Conservation (phyloP, 2,888 invertebrate species). For the Plagodis dolabraria region DNA sequence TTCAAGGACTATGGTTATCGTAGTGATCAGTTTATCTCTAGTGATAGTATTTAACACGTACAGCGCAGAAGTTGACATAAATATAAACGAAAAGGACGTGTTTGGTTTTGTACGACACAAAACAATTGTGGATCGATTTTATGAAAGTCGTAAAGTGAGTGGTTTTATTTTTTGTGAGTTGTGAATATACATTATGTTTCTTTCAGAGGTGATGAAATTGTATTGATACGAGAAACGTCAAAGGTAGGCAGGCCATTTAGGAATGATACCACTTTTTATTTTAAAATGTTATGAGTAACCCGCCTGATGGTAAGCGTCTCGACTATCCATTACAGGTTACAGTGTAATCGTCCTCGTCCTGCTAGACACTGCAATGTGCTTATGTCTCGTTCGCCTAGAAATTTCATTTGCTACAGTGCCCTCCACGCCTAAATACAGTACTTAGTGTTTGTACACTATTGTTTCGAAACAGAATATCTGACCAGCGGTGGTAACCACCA, state of each 20-base stretch:
- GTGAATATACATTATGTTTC: background rate
- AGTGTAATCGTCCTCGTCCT: too few relatives aligned
- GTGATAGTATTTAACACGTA: constrained; percentile 10
- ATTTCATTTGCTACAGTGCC: too few relatives aligned
- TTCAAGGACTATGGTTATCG: constrained; percentile 5
- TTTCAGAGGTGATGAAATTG: too few relatives aligned
- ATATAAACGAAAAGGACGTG: background rate
- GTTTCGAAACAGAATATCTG: too few relatives aligned
- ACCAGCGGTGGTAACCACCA: too few relatives aligned
- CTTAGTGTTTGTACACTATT: too few relatives aligned
- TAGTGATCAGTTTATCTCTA: constrained; percentile 10
- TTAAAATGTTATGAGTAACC: too few relatives aligned
- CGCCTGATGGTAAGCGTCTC: too few relatives aligned
- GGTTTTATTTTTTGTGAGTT: background rate
- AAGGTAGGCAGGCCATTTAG: background rate
- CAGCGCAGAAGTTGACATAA: constrained; percentile 1
- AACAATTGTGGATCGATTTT: constrained; percentile 17
- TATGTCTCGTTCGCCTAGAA: too few relatives aligned
- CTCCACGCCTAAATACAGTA: too few relatives aligned
- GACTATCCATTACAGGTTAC: too few relatives aligned
- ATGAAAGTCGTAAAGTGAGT: constrained; percentile 20
- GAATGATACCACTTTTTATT: background rate
- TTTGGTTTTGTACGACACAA: constrained; percentile 4
- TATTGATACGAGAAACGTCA: background rate
- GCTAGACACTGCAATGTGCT: too few relatives aligned